Conservation (phyloP, 2,888 invertebrate genomes). For the Orthonevra nobilis region DNA sequence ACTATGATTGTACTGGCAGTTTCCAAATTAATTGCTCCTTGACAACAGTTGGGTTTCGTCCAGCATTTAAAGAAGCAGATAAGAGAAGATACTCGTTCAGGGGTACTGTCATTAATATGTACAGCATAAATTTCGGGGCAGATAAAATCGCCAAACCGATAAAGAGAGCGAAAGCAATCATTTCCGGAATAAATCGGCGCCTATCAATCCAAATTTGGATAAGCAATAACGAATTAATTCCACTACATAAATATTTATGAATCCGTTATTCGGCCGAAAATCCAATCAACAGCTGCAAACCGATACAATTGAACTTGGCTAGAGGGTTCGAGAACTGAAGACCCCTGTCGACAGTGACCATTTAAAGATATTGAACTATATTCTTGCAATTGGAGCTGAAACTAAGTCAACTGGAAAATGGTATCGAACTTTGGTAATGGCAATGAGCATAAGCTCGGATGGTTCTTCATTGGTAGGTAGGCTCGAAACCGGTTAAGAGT, state of each 20-base stretch:
- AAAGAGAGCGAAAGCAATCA: conserved; percentile 41
- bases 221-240: conserved; percentile 47
- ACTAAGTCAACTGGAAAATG: conserved; percentile 3
- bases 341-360: neutral
- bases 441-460: neutral
- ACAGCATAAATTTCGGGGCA: neutral
- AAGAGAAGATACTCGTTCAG: too few relatives aligned
- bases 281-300: neutral
- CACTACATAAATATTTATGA: conserved; percentile 57
- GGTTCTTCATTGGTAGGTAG: too few relatives aligned
- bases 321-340: neutral
- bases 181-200: conserved; percentile 56
- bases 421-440: conserved; percentile 25
- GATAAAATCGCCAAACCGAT: conserved; percentile 23
- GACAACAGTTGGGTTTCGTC: too few relatives aligned
- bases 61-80: too few relatives aligned
- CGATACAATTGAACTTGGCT: neutral
- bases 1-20: too few relatives aligned
- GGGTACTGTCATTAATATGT: conserved; percentile 1
- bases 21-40: too few relatives aligned
- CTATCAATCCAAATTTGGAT: conserved; percentile 36
- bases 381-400: conserved; percentile 2
- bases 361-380: conserved; percentile 11
- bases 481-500: conserved; percentile 17
- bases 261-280: neutral